A percentile compares a stretch with the other conserved stretches of the same genome.
Evolutionary conservation across 2,797 vertebrate species (phyloP).

Genomic region (Sebastes cheni): DNA sequence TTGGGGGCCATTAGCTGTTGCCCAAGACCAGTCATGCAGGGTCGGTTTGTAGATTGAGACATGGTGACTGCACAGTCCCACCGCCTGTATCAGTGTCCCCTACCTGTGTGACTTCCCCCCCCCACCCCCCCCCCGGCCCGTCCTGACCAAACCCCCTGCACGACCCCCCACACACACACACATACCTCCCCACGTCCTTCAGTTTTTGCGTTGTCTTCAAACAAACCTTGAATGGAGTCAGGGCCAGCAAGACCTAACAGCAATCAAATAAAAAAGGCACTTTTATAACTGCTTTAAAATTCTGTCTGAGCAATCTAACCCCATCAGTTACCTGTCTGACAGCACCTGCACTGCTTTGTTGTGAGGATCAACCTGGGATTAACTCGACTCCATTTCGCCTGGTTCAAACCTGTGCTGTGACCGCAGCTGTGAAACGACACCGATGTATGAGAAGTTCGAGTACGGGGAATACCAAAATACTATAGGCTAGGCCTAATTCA

Average conservation of each 20-base stretch:
- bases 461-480: background rate
- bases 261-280: constrained; percentile 58
- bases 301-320: constrained; percentile 25
- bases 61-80: constrained; percentile 78
- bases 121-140: constrained; percentile 30
- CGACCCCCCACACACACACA: constrained; percentile 29
- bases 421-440: background rate
- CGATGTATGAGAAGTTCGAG: background rate
- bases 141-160: constrained; percentile 25
- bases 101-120: constrained; percentile 71
- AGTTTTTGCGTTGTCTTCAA: constrained; percentile 41
- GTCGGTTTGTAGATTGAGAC: constrained; percentile 74
- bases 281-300: constrained; percentile 73
- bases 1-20: constrained; percentile 78
- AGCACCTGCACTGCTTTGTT: constrained; percentile 17
- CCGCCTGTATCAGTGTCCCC: constrained; percentile 58
- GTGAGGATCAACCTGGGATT: background rate
- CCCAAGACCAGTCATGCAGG: constrained; percentile 75
- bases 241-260: constrained; percentile 33
- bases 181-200: constrained; percentile 11
- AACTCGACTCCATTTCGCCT: background rate
- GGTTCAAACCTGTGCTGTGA: background rate
- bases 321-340: constrained; percentile 42
- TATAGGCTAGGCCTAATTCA: background rate
- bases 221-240: constrained; percentile 66